These are phyloP conservation scores for Oxyruncus cristatus DNA, from an alignment of 2,113 vertebrate genomes.

Conservation along the genomic window DNA sequence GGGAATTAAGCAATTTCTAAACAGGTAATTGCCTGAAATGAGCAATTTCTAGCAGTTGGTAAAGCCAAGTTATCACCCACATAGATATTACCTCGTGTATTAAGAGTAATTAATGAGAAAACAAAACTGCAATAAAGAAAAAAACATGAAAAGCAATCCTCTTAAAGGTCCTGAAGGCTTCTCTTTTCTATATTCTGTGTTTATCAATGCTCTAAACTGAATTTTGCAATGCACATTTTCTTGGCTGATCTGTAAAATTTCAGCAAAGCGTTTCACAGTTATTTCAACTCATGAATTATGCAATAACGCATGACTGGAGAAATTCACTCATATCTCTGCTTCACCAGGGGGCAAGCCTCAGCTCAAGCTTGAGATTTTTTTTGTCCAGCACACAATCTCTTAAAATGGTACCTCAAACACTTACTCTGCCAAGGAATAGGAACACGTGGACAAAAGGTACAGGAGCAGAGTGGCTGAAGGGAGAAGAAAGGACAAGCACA, in stretches of 20 bases:
- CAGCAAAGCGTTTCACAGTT: neutral
- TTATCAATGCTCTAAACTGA: neutral
- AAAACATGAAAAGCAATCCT: neutral
- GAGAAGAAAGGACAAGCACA: neutral
- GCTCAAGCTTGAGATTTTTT: neutral
- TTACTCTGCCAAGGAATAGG: neutral
- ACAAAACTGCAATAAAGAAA: neutral
- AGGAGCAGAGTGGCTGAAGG: neutral
- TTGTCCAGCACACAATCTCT: neutral
- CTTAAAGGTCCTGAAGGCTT: neutral
- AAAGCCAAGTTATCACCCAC: neutral
- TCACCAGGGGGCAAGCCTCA: neutral
- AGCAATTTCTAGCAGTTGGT: neutral
- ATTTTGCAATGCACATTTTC: neutral
- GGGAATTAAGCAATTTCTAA: neutral
- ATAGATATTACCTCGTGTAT: neutral
- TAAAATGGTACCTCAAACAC: neutral
- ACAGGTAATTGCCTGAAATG: neutral
- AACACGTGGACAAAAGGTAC: rapidly evolving
- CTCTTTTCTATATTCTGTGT: neutral
- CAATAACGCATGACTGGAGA: neutral
- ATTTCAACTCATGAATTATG: constrained; percentile 23
- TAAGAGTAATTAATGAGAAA: constrained; percentile 4
- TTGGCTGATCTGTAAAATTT: neutral
- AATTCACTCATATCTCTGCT: neutral